Evolutionary conservation across 2,113 vertebrate genomes (phyloP).

Genomic region (Rhea americana): DNA sequence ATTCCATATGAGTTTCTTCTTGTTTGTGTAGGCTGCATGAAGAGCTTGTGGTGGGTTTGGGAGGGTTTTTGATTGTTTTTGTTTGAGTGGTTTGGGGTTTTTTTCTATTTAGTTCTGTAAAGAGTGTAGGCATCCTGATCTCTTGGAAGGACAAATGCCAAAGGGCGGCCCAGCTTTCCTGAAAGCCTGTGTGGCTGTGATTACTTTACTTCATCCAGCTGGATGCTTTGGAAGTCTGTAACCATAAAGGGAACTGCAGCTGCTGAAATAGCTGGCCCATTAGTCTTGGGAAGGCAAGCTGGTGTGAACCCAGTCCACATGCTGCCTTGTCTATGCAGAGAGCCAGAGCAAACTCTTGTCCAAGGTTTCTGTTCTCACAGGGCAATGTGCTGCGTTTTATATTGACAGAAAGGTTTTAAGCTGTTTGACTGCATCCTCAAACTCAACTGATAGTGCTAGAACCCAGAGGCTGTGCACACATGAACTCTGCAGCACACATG

Average conservation of each 20-base stretch:
- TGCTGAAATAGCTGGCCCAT: neutral
- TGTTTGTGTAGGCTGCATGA: neutral
- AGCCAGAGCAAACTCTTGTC: neutral
- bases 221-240: neutral
- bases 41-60: neutral
- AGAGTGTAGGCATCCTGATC: neutral
- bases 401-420: neutral
- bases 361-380: neutral
- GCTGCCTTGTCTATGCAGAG: neutral
- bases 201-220: neutral
- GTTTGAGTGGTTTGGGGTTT: neutral
- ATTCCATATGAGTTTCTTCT: neutral
- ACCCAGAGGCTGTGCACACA: neutral
- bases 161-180: neutral
- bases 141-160: neutral
- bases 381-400: neutral
- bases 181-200: neutral
- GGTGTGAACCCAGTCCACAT: accelerated
- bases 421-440: neutral
- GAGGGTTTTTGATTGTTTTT: neutral
- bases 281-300: neutral
- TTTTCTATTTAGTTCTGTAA: neutral
- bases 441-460: neutral
- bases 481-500: neutral
- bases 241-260: neutral